Evolutionary conservation across 2,113 vertebrate genomes (phyloP).

Genomic region (Saccopteryx bilineata): DNA sequence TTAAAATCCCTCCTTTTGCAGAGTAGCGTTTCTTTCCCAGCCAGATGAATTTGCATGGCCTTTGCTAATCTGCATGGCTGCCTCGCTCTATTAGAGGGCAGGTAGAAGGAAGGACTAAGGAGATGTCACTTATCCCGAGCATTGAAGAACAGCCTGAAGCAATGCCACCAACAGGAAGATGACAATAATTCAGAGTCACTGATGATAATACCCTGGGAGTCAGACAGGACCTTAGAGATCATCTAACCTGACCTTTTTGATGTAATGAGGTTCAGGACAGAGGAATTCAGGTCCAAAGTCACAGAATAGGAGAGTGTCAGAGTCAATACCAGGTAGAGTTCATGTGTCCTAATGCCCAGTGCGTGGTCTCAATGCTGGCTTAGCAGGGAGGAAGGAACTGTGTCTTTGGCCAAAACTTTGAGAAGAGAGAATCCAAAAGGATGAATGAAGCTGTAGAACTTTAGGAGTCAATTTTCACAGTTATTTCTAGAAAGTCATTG

Average conservation of each 20-base stretch:
- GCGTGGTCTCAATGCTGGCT: background rate
- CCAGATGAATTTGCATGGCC: slow-evolving; percentile 27
- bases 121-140: slow-evolving; percentile 10
- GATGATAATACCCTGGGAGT: background rate
- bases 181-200: slow-evolving; percentile 16
- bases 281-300: background rate
- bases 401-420: background rate
- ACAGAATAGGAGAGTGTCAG: background rate
- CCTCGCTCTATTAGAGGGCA: slow-evolving; percentile 21
- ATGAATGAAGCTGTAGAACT: background rate
- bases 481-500: background rate
- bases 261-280: background rate
- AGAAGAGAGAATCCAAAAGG: background rate
- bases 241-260: background rate
- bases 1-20: slow-evolving; percentile 10
- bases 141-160: background rate
- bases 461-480: background rate
- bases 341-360: background rate
- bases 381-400: background rate
- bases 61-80: slow-evolving; percentile 47
- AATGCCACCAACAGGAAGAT: background rate
- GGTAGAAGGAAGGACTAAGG: background rate
- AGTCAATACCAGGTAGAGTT: background rate
- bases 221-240: background rate
- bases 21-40: background rate